A percentile compares a stretch with the other conserved stretches of the same genome.
Conservation (phyloP, 2,797 vertebrate genomes). For the Bovichtus diacanthus region DNA sequence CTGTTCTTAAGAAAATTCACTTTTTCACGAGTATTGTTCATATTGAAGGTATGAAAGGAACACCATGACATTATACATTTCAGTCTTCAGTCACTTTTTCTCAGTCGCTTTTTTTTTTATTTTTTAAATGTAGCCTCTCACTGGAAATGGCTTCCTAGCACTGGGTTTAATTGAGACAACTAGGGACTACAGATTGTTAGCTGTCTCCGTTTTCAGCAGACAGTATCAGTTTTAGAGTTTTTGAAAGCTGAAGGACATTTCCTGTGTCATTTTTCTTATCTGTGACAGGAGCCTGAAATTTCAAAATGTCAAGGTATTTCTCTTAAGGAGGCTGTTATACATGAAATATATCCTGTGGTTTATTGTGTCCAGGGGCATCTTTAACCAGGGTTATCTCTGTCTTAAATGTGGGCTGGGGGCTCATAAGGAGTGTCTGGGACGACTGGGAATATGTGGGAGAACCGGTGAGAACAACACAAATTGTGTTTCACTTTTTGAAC, state of each 20-base stretch:
- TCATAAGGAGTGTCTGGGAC: slow-evolving; percentile 95
- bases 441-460: slow-evolving; percentile 87
- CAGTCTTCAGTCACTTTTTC: slow-evolving; percentile 22
- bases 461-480: slow-evolving; percentile 67
- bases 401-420: slow-evolving; percentile 91
- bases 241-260: slow-evolving; percentile 51
- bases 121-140: not conserved
- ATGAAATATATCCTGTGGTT: slow-evolving; percentile 47
- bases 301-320: slow-evolving; percentile 63
- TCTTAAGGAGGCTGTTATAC: slow-evolving; percentile 32
- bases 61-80: slow-evolving; percentile 31
- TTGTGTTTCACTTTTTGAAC: not conserved
- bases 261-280: slow-evolving; percentile 34
- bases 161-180: slow-evolving; percentile 26
- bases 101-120: not conserved
- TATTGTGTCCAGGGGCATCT: slow-evolving; percentile 90
- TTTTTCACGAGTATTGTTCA: slow-evolving; percentile 24
- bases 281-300: slow-evolving; percentile 44
- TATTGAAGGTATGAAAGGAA: slow-evolving; percentile 19
- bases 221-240: slow-evolving; percentile 27
- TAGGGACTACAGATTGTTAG: not conserved
- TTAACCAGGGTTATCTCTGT: slow-evolving; percentile 96
- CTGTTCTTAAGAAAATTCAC: slow-evolving; percentile 21
- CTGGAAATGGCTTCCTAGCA: slow-evolving; percentile 16
- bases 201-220: slow-evolving; percentile 14